phyloP scores from a whole-genome alignment of 2,888 invertebrate species.

The Lamellibrachia satsuma region DNA sequence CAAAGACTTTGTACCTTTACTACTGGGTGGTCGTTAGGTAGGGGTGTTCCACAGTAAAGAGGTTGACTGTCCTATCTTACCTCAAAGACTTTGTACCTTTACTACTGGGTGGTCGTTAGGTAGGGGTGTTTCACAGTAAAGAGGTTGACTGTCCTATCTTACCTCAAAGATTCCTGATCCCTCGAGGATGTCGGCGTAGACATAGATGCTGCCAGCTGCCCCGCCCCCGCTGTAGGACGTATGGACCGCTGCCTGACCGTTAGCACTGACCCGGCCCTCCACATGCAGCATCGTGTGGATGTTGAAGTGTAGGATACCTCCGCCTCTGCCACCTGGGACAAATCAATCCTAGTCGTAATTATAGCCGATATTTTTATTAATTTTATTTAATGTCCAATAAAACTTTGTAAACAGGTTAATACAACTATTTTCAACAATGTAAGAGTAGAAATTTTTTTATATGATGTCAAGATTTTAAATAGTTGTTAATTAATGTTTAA shows the following conservation, averaged over 20 bases:
- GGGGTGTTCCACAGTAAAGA: background rate
- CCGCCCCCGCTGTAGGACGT: constrained; percentile 44
- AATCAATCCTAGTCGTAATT: background rate
- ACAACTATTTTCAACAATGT: too few species aligned
- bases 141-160: background rate
- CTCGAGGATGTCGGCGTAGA: constrained; percentile 45
- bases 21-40: too few species aligned
- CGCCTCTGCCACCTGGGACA: constrained; percentile 51
- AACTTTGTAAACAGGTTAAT: too few species aligned
- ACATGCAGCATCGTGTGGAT: constrained; percentile 44
- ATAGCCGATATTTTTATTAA: too few species aligned
- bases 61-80: background rate
- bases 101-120: too few species aligned
- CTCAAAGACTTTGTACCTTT: constrained; percentile 45
- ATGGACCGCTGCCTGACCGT: constrained; percentile 41
- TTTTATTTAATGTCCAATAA: too few species aligned
- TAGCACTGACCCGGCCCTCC: constrained; percentile 48
- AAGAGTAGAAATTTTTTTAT: too few species aligned
- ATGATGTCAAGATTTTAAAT: too few species aligned
- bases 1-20: too few species aligned
- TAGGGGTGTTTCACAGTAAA: background rate
- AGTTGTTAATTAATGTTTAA: too few species aligned
- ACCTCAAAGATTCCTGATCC: constrained; percentile 45
- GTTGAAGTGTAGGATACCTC: constrained; percentile 47
- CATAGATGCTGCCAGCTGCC: constrained; percentile 50